Evolutionary conservation across 1,140 invertebrate genomes (phyloP), one percentile per base, ranked within the genome.

Genomic region (Eueides isabella): DNA sequence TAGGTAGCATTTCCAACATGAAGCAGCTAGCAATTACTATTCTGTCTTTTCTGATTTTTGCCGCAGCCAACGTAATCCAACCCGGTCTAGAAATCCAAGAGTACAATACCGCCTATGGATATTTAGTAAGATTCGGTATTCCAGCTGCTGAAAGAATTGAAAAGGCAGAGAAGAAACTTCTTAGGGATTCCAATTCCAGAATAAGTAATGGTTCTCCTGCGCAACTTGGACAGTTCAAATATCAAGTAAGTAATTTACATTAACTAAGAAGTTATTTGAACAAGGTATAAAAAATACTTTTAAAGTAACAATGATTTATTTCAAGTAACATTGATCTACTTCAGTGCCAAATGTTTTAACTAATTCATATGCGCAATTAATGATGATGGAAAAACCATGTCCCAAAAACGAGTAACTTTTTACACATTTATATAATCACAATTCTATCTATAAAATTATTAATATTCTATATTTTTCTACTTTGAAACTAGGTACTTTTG

Each of bases 71-170:
- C 5, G 11, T 38, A 9, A 38, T 38, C 11, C 5, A 38, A 11
- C 5, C 5, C 35, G 1, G 5, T 11, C 2, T 12, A 11, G 28
- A 72, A 19, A 23, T 55, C n/a, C 9, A 9, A 28, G 62, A 29
- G 16, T 31, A 30, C 11, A 76, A 78, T 16, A 74, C 80, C 11
- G 79, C 77, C 0, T 86, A 74, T 72, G 82, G 80, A 12, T 87
- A 86, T 61, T 61, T 86, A 41, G 68, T 48, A 4, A 80, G 73
- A 55, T 74, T 75, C 30, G 83, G 81, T 62, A 81, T 87, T 4
- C 84, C 84, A 16, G 79, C 77, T 69, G 84, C 78, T 0, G 79
- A 87, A 28, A 78, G 79, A 38, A 84, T 86, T n/a, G 75, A 70
- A 11, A 80, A 83, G 26, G 81, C 80, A 26, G 85, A 87, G 61